Evolutionary conservation across 2,888 invertebrate species (phyloP).

Genomic region (Synergus laeviventris): DNA sequence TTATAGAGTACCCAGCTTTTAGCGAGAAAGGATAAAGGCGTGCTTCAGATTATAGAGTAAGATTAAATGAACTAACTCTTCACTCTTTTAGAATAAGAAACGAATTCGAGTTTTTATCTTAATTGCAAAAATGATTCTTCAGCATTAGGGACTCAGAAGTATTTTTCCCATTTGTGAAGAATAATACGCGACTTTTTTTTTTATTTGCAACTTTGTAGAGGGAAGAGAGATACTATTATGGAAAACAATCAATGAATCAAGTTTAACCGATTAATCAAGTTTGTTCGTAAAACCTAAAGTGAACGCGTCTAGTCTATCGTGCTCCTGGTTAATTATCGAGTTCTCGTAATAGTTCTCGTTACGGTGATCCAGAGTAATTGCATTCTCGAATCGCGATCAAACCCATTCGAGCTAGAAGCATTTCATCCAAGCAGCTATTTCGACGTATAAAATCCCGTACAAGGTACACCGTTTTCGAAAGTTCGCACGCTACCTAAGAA

Average conservation of each 20-base stretch:
- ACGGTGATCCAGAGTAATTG: slow-evolving; percentile 43
- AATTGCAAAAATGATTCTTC: background rate
- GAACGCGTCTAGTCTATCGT: slow-evolving; percentile 21
- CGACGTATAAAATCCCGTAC: slow-evolving; percentile 23
- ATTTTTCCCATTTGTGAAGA: background rate
- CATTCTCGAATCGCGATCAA: slow-evolving; percentile 43
- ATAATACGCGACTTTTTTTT: background rate
- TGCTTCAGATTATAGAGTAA: slow-evolving; percentile 5
- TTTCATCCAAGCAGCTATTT: slow-evolving; percentile 20
- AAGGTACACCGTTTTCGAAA: slow-evolving; percentile 34
- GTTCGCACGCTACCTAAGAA: slow-evolving; percentile 37
- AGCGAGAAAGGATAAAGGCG: slow-evolving; percentile 11
- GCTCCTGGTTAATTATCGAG: slow-evolving; percentile 44
- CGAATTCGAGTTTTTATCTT: slow-evolving; percentile 8
- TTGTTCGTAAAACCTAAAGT: slow-evolving; percentile 2
- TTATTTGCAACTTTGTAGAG: background rate
- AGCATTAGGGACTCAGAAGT: background rate
- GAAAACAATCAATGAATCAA: background rate
- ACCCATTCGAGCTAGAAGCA: slow-evolving; percentile 38
- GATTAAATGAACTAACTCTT: slow-evolving; percentile 31
- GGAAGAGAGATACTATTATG: background rate
- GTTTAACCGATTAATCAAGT: slow-evolving; percentile 24
- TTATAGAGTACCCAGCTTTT: slow-evolving; percentile 8
- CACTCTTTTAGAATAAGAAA: background rate
- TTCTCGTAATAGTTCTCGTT: slow-evolving; percentile 43